Evolutionary conservation across 2,888 invertebrate genomes (phyloP).

Genomic region (Thumatha senex): DNA sequence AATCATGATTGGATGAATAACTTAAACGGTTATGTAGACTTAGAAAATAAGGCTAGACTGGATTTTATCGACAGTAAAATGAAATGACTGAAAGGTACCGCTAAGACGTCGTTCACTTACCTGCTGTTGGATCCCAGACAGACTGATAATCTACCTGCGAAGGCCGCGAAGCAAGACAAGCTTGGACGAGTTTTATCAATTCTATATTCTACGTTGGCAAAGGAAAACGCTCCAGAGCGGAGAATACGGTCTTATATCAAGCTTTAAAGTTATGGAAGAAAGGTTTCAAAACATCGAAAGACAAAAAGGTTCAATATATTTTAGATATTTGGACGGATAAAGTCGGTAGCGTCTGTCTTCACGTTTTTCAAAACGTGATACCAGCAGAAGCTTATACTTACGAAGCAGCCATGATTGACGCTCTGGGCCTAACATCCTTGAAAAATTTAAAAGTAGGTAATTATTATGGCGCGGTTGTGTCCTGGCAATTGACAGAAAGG

Average conservation of each 20-base stretch:
- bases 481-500: conserved; percentile 89
- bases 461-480: conserved; percentile 90
- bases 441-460: conserved; percentile 92
- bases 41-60: conserved; percentile 82
- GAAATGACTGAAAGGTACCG: conserved; percentile 88
- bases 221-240: conserved; percentile 92
- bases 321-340: conserved; percentile 93
- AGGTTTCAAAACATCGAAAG: conserved; percentile 66
- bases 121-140: conserved; percentile 94
- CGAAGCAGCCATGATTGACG: conserved; percentile 97
- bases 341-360: conserved; percentile 94
- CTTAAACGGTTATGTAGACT: conserved; percentile 76
- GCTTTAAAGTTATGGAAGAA: conserved; percentile 88
- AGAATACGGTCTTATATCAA: conserved; percentile 95
- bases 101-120: conserved; percentile 95
- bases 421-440: conserved; percentile 89
- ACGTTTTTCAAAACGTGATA: conserved; percentile 95
- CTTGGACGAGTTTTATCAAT: conserved; percentile 90
- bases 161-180: conserved; percentile 66
- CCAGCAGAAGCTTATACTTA: conserved; percentile 96
- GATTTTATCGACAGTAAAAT: conserved; percentile 85
- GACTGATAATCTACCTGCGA: conserved; percentile 89
- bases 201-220: conserved; percentile 98
- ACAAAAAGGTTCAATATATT: conserved; percentile 89
- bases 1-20: conserved; percentile 81